Evolutionary conservation across 30 jellyfish, hydroid and myxozoan genomes (phyloP).

Genomic region (Aurelia sp.): DNA sequence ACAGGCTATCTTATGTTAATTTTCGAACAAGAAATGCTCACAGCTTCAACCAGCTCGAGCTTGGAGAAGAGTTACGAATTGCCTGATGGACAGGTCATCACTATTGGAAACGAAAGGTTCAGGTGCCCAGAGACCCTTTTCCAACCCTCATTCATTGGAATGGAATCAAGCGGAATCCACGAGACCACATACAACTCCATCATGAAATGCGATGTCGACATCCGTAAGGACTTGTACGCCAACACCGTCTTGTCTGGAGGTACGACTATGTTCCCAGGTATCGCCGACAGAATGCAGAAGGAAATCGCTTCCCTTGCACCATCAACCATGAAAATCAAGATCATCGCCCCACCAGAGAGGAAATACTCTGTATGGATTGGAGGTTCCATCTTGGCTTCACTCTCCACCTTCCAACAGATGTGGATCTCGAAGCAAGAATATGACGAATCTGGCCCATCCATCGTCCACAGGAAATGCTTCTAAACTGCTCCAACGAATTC

Average conservation of each 20-base stretch:
- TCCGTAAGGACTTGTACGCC: conserved; percentile 99
- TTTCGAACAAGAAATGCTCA: conserved; percentile 99
- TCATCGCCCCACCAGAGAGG: conserved; percentile 99
- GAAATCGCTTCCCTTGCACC: conserved; percentile 99
- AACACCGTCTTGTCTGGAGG: conserved; percentile 99
- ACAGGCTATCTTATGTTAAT: no score
- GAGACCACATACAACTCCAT: conserved; percentile 99
- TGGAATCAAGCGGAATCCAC: conserved; percentile 99
- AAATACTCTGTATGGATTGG: conserved; percentile 99
- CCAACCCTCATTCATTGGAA: conserved; percentile 99
- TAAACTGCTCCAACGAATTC: conserved; percentile 16
- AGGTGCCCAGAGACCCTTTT: conserved; percentile 99
- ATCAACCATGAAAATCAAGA: conserved; percentile 99
- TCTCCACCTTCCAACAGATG: conserved; percentile 99
- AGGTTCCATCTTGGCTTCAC: conserved; percentile 99
- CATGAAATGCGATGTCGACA: conserved; percentile 99
- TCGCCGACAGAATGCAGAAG: conserved; percentile 99
- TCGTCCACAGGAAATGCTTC: conserved; percentile 99
- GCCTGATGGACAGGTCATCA: conserved; percentile 99
- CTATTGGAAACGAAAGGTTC: conserved; percentile 99
- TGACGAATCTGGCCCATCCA: conserved; percentile 99
- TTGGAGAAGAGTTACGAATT: conserved; percentile 99
- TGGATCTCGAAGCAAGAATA: conserved; percentile 99
- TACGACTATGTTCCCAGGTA: conserved; percentile 99
- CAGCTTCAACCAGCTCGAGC: conserved; percentile 99